Conservation (phyloP, 2,797 vertebrate species). For the Acanthornis magna region DNA sequence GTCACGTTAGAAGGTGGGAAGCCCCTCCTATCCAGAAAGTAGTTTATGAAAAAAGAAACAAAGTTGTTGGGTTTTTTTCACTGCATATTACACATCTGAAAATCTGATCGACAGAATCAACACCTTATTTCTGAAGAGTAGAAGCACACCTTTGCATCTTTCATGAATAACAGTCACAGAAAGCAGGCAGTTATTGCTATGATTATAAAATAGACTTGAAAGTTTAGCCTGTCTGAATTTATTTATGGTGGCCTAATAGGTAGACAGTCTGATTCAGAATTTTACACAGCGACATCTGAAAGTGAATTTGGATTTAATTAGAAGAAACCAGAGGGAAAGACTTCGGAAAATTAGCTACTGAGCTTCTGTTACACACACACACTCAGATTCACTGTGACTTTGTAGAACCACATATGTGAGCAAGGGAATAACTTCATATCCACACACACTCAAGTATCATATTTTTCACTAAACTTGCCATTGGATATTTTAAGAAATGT, state of each 20-base stretch:
- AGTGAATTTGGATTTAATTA: neutral
- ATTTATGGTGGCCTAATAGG: neutral
- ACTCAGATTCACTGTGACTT: neutral
- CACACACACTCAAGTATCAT: neutral
- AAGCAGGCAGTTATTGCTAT: neutral
- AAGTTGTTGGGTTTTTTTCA: neutral
- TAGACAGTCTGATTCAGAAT: neutral
- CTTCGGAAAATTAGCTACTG: neutral
- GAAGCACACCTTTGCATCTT: neutral
- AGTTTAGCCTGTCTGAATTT: neutral
- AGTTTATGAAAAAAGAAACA: neutral
- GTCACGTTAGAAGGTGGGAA: neutral
- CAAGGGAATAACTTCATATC: neutral
- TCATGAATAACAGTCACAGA: neutral
- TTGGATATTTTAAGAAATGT: conserved; percentile 18
- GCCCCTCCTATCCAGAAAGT: neutral
- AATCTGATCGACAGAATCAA: neutral
- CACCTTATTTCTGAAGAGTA: neutral
- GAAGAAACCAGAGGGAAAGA: neutral
- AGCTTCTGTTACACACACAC: neutral
- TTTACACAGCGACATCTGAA: neutral
- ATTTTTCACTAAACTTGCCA: neutral
- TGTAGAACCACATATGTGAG: neutral
- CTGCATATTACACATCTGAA: neutral
- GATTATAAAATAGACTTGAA: neutral